Percentiles rank a stretch among this genome's conserved stretches.
These are phyloP conservation scores for Trachelus tabidus DNA, from an alignment of 2,888 invertebrate species.

Conservation along the genomic window DNA sequence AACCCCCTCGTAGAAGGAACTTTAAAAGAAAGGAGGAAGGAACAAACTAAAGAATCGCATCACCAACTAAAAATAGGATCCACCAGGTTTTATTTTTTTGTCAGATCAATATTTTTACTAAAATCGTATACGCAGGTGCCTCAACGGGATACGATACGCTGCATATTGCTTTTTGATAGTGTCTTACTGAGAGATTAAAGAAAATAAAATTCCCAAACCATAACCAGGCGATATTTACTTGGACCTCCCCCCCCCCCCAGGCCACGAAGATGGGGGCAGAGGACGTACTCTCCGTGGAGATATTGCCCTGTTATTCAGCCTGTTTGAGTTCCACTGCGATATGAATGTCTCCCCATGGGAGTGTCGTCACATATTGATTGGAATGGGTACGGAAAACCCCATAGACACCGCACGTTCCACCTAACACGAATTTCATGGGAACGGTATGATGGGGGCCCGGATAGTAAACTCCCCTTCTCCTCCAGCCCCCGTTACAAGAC, in stretches of 20 bases:
- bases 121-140: background rate
- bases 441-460: slow-evolving; percentile 6
- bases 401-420: slow-evolving; percentile 28
- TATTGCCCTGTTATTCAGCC: slow-evolving; percentile 9
- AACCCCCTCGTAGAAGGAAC: background rate
- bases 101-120: background rate
- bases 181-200: background rate
- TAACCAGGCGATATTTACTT: background rate
- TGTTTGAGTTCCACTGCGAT: slow-evolving; percentile 46
- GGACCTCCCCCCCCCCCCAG: background rate
- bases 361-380: slow-evolving; percentile 56
- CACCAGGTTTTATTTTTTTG: background rate
- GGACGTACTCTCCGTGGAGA: background rate
- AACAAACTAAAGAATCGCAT: background rate
- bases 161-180: background rate
- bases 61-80: background rate
- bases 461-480: background rate
- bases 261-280: background rate
- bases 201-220: background rate
- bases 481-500: background rate
- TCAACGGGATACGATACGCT: background rate
- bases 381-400: slow-evolving; percentile 35
- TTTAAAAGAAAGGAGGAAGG: background rate
- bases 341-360: slow-evolving; percentile 47
- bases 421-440: slow-evolving; percentile 30